phyloP scores from a whole-genome alignment of 2,113 vertebrate genomes.

The Morphnarchus princeps region DNA sequence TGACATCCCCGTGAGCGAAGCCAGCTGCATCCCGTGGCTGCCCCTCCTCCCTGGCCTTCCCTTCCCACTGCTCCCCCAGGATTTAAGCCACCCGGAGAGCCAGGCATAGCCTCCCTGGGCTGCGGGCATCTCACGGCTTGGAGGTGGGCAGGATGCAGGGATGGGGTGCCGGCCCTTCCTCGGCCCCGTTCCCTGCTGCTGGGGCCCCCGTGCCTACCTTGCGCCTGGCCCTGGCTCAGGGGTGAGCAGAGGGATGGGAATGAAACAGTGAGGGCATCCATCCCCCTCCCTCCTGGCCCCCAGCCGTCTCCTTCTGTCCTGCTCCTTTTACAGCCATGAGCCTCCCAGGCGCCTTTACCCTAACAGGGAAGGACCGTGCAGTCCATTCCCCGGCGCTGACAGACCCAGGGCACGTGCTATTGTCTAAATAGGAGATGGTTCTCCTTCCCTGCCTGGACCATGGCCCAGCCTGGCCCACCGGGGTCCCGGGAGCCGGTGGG shows the following conservation, averaged over 20 bases:
- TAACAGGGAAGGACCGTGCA: slow-evolving; percentile 35
- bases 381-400: slow-evolving; percentile 25
- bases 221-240: background rate
- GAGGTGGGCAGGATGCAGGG: background rate
- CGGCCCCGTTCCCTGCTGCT: fast-evolving
- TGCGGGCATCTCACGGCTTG: background rate
- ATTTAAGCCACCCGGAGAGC: background rate
- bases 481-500: background rate
- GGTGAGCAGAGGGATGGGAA: background rate
- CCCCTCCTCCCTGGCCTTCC: slow-evolving; percentile 12
- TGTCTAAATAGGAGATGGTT: slow-evolving; percentile 53
- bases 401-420: background rate
- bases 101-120: background rate
- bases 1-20: slow-evolving; percentile 27
- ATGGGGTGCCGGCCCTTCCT: background rate
- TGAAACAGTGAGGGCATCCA: background rate
- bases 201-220: background rate
- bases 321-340: slow-evolving; percentile 59
- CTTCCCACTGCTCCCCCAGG: background rate
- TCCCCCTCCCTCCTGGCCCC: slow-evolving; percentile 27
- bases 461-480: background rate
- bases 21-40: slow-evolving; percentile 7
- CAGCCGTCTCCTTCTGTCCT: background rate
- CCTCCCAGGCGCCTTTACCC: slow-evolving; percentile 42
- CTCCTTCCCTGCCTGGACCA: background rate